Conservation (phyloP, 2,113 vertebrate genomes). For the Microcebus griseorufus region DNA sequence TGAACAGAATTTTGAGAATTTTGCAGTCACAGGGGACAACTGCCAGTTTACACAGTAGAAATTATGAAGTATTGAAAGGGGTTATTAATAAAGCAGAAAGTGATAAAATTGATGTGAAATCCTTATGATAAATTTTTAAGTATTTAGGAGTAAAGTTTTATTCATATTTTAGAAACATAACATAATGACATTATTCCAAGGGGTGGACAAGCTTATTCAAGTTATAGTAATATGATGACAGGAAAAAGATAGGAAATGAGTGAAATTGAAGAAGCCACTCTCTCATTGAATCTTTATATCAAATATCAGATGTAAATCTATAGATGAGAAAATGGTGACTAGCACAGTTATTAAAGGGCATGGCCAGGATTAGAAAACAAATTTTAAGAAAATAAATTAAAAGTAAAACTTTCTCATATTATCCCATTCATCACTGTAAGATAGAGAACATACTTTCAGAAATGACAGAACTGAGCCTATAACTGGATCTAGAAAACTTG, state of each 20-base stretch:
- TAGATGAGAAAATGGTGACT: neutral
- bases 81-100: neutral
- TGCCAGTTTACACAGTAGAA: neutral
- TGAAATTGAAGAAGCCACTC: neutral
- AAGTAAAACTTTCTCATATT: neutral
- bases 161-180: neutral
- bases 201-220: neutral
- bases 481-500: neutral
- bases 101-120: neutral
- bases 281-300: neutral
- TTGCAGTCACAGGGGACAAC: too few relatives aligned
- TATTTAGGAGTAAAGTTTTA: neutral
- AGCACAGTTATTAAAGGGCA: neutral
- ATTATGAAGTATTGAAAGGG: neutral
- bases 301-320: neutral
- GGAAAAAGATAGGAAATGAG: neutral
- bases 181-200: neutral
- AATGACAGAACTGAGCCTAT: neutral
- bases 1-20: neutral
- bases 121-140: neutral
- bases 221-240: neutral
- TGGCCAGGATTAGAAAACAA: neutral
- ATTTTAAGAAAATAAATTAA: slow-evolving; percentile 8
- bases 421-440: neutral
- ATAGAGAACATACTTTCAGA: neutral